A percentile compares a stretch with the other conserved stretches of the same genome.
Conservation (phyloP, 2,888 invertebrate genomes). For the Idaea straminata region DNA sequence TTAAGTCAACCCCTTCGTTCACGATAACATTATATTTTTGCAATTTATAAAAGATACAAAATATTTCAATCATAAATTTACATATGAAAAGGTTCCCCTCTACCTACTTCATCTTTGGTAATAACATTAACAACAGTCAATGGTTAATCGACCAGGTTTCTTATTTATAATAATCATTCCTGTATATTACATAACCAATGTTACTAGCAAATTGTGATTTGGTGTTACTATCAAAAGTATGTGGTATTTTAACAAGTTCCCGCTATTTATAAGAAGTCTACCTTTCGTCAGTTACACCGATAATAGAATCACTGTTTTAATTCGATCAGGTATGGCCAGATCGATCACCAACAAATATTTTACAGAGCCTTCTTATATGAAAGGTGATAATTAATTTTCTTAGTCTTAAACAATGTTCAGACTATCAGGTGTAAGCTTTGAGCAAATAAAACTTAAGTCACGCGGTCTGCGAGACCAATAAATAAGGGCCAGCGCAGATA, state of each 20-base stretch:
- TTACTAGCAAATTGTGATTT: conserved; percentile 30
- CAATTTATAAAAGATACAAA: conserved; percentile 76
- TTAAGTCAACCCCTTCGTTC: conserved; percentile 63
- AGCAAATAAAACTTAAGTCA: conserved; percentile 75
- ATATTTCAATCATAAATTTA: conserved; percentile 71
- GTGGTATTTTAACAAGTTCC: conserved; percentile 9
- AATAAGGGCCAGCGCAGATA: conserved; percentile 10
- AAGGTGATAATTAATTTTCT: conserved; percentile 27
- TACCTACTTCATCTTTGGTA: conserved; percentile 75
- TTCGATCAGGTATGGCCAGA: neutral
- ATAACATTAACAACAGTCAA: conserved; percentile 71
- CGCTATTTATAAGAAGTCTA: neutral
- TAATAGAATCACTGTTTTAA: neutral
- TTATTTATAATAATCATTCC: conserved; percentile 47
- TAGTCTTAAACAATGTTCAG: conserved; percentile 49
- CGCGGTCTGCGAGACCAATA: conserved; percentile 60
- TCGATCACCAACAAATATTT: neutral
- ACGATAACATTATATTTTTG: conserved; percentile 66
- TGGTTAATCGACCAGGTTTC: conserved; percentile 57
- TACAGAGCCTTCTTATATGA: conserved; percentile 4
- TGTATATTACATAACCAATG: conserved; percentile 41
- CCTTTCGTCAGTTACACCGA: neutral
- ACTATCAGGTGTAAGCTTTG: conserved; percentile 67
- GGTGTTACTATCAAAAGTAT: conserved; percentile 28
- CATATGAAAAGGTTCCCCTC: conserved; percentile 62